Evolutionary conservation across 2,113 vertebrate genomes (phyloP).

Genomic region (Quiscalus mexicanus): DNA sequence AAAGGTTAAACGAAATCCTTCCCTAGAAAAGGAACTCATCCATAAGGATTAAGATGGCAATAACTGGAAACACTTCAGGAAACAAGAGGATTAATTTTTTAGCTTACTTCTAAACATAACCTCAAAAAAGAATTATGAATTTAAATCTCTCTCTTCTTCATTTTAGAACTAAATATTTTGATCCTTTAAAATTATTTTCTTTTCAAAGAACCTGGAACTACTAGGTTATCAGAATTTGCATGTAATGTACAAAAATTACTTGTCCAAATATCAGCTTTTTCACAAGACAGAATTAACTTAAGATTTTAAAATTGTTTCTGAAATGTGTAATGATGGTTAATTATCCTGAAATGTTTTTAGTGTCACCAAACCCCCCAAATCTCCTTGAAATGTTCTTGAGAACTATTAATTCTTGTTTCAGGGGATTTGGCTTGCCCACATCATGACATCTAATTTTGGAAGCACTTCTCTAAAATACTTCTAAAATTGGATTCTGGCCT

Average conservation of each 20-base stretch:
- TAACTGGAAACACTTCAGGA: neutral
- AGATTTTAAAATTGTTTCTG: neutral
- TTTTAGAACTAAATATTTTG: neutral
- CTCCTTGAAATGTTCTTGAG: neutral
- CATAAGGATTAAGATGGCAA: neutral
- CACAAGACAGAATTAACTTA: neutral
- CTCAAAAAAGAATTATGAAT: neutral
- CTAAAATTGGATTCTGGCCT: neutral
- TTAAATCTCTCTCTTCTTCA: neutral
- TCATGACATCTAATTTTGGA: neutral
- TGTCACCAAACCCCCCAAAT: accelerated
- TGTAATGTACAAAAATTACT: neutral
- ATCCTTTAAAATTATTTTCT: neutral
- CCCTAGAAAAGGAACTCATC: neutral
- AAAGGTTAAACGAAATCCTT: neutral
- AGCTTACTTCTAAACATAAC: neutral
- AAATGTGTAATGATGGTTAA: neutral
- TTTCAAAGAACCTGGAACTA: neutral
- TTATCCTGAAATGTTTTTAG: neutral
- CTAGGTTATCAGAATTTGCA: neutral
- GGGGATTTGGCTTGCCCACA: neutral
- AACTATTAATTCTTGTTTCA: neutral
- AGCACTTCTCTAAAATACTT: neutral
- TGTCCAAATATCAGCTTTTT: neutral
- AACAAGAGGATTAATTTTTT: neutral